Conservation (phyloP, 2,888 invertebrate genomes). For the Acanthacorydalis orientalis region DNA sequence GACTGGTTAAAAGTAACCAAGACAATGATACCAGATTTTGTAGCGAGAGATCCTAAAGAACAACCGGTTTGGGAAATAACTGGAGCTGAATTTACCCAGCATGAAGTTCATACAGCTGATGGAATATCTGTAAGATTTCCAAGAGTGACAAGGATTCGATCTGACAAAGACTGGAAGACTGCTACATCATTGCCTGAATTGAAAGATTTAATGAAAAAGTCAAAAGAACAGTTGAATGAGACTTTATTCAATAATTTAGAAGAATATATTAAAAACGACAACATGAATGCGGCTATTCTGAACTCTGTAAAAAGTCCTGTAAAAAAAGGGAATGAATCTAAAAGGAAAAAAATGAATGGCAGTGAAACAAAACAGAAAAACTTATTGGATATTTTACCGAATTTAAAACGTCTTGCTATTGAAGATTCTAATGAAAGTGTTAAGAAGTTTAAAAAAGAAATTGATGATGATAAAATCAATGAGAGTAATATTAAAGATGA, state of each 20-base stretch:
- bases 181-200: constrained; percentile 69
- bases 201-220: constrained; percentile 45
- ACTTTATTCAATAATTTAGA: constrained; percentile 33
- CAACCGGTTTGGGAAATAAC: constrained; percentile 94
- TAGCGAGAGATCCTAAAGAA: constrained; percentile 64
- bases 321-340: constrained; percentile 10
- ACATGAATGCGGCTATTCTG: background rate
- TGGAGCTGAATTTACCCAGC: constrained; percentile 64
- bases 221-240: constrained; percentile 46
- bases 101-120: constrained; percentile 75
- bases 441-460: constrained; percentile 6
- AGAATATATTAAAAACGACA: constrained; percentile 13
- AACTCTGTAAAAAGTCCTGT: background rate
- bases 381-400: too few relatives aligned
- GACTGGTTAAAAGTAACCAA: constrained; percentile 69
- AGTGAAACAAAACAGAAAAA: constrained; percentile 3
- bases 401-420: background rate
- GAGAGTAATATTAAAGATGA: background rate
- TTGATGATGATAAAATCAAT: constrained; percentile 6
- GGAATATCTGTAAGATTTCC: constrained; percentile 92
- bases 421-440: too few relatives aligned
- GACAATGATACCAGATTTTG: constrained; percentile 76
- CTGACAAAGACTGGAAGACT: constrained; percentile 70
- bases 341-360: background rate
- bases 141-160: constrained; percentile 62